Evolutionary conservation across 2,113 vertebrate genomes (phyloP).

Genomic region (Cairina moschata): DNA sequence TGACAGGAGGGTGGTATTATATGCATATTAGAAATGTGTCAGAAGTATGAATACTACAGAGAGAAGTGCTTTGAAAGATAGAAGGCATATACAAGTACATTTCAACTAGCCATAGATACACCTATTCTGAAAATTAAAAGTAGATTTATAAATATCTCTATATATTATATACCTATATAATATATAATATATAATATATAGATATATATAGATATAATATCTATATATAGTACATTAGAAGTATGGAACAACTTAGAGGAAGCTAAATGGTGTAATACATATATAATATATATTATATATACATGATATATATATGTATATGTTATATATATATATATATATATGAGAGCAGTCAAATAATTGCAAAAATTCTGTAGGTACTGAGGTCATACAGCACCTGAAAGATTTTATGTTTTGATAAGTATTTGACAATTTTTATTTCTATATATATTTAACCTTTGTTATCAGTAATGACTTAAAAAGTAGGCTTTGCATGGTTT

Average conservation of each 20-base stretch:
- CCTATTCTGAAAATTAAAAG: background rate
- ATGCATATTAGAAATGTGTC: fast-evolving
- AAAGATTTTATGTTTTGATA: background rate
- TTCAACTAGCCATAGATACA: background rate
- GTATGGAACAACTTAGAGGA: too few relatives aligned
- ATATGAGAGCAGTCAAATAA: background rate
- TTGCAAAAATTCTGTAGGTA: background rate
- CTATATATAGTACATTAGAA: too few relatives aligned
- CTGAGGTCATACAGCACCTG: background rate
- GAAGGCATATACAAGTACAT: background rate
- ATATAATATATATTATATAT: too few relatives aligned
- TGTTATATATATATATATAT: background rate
- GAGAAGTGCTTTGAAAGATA: background rate
- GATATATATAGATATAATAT: too few relatives aligned
- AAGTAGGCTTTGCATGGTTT: background rate
- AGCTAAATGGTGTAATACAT: too few relatives aligned
- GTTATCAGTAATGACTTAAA: background rate
- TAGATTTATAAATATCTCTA: background rate
- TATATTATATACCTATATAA: too few relatives aligned
- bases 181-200: too few relatives aligned
- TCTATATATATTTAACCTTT: background rate
- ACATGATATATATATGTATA: too few relatives aligned
- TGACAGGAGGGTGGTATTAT: background rate
- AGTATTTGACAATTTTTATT: background rate
- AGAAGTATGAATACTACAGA: background rate